Base-by-base conservation (phyloP, 2,113 vertebrate species). In the Nibea coibor region DNA sequence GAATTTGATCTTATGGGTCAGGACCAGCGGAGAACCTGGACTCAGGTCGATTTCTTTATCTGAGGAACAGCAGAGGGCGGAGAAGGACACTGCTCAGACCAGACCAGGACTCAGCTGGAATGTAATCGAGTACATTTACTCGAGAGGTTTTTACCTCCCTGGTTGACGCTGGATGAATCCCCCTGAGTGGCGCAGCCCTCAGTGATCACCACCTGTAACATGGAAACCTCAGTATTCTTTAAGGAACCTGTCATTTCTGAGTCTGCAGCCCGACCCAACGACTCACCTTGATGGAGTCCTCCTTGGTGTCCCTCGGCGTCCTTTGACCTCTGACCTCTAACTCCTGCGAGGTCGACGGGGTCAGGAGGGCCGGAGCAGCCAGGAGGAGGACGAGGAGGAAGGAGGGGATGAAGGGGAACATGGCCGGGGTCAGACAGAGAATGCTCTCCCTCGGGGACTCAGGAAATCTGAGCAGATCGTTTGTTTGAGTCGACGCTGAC, bases 1-100 rank as follows among this genome's bases (percentile, higher is more conserved):
- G 82, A 95, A 87, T 22, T 78, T 91, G 90, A 95, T 95, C 72
- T 86, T 90, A 53, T 95, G 94, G 66, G 94, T 95, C 72, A 95
- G 81, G n/a, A 95, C 85, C 82, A 95, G 82, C 70, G 94, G 92
- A 50, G 93, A 87, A 28, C 89, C 93, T 0, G 92, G 93, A 0
- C 11, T 81, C 82, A 95, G 90, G 48, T 93, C 72, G 4, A 95
- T 17, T 39, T 93, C 93, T 67, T 75, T 91, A 15, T 70, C 93
- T 90, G 85, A 20, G 51, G 42, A 45, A 42, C 35, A 39, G 35
- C 7, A 77, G 16, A 83, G n/a, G 73, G 14, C 22, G 0, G 7
- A 54, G 16, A 16, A 17, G 16, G 24, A 39, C 35, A 39, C 35
- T 39, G 35, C 8, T 39, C 35, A 39, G 35, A 8, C 8, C 35